Evolutionary conservation across 2,797 vertebrate species (phyloP), one percentile per base, ranked within the genome.

Genomic region (Myioborus melanocephalus): DNA sequence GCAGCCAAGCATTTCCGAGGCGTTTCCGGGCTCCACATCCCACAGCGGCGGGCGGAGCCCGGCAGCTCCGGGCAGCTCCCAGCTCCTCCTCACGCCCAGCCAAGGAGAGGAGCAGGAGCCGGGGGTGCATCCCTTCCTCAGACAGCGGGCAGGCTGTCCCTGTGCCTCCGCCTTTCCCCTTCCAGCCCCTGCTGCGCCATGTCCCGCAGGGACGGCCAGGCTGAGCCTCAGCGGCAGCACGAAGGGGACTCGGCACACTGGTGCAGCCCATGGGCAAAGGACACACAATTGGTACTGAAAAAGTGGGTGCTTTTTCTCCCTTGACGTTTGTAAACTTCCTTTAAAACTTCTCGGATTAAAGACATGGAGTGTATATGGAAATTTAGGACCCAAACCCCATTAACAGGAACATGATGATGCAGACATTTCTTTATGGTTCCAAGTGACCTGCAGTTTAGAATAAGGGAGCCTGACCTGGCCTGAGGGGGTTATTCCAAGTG

Each of bases 11-110:
- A 0, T 52, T 75, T 52, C 75, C 43, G 0, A 22, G 35, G 49
- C 14, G 0, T 52, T 75, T 56, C 75, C 53, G 24, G 3, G 6
- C 87, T 39, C 41, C 43, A 14, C 46, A 6, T 39, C 50, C 37
- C 49, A 27, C 24, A 18, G 1, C 34, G 23, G 7, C 1, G 0
- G 26, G 35, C 27, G 8, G 9, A 49, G 20, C 57, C 10, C 1
- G 10, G 30, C 47, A n/a, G 47, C 32, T 61, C 34, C 32, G 0
- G 18, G 57, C 79, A 63, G 27, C 65, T 61, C 49, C 44, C 84
- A 32, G 41, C 20, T 3, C 16, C 71, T 50, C 41, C 64, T 28
- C 15, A 8, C 4, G 1, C 10, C 32, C 20, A 11, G 2, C 10
- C 28, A 15, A 5, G 2, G 12, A 26, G 17, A 64, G 44, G n/a